phyloP scores from a whole-genome alignment of 2,888 invertebrate genomes.

The Hesperia comma region DNA sequence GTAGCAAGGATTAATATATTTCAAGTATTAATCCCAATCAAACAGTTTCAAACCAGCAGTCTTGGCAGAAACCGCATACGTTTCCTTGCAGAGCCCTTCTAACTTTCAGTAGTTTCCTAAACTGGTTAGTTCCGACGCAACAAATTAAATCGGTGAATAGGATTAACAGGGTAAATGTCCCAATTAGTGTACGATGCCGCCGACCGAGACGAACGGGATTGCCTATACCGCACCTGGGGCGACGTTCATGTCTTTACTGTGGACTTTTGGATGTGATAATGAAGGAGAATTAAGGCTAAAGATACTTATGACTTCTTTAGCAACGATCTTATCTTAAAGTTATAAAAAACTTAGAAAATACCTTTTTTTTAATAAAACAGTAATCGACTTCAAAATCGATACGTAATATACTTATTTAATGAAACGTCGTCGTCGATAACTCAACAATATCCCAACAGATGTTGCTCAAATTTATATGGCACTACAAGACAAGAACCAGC shows the following conservation, averaged over 20 bases:
- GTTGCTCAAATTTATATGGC: too few species aligned
- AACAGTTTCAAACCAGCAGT: background rate
- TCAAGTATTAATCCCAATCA: background rate
- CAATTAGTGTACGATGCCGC: constrained; percentile 35
- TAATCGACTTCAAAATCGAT: too few species aligned
- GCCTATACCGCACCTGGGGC: constrained; percentile 24
- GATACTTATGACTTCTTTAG: background rate
- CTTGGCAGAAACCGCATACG: background rate
- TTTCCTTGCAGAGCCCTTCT: background rate
- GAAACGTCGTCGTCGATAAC: too few species aligned
- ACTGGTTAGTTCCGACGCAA: constrained; percentile 16
- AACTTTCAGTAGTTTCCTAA: constrained; percentile 21
- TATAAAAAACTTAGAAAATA: too few species aligned
- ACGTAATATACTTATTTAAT: too few species aligned
- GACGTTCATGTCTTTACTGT: constrained; percentile 28
- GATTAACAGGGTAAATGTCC: constrained; percentile 37
- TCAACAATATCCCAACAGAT: too few species aligned
- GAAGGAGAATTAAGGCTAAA: constrained; percentile 9
- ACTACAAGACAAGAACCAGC: too few species aligned
- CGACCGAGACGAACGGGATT: constrained; percentile 31
- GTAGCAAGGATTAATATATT: too few species aligned
- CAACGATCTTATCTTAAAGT: too few species aligned
- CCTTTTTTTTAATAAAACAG: too few species aligned
- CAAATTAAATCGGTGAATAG: constrained; percentile 35
- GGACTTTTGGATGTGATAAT: constrained; percentile 24